These are phyloP conservation scores for Hyalella azteca DNA, from an alignment of 2,888 invertebrate genomes.

Conservation along the genomic window DNA sequence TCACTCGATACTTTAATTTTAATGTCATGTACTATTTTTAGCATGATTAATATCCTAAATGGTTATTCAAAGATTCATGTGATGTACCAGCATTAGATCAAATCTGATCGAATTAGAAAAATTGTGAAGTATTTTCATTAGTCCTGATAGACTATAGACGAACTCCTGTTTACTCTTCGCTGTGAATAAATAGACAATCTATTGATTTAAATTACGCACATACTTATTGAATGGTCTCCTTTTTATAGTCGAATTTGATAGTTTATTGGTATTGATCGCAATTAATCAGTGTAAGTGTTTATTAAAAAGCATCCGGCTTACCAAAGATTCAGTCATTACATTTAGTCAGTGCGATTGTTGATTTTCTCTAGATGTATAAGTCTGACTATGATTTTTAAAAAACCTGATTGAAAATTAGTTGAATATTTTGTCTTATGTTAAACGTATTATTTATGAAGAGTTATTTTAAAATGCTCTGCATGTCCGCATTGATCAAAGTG, in stretches of 20 bases:
- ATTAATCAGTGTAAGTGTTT: slow-evolving; percentile 31
- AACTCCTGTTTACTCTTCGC: not conserved
- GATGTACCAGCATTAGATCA: not conserved
- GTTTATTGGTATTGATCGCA: not conserved
- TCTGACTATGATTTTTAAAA: not conserved
- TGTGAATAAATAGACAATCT: not conserved
- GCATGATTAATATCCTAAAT: too few relatives aligned
- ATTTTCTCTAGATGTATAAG: not conserved
- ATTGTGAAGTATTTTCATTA: not conserved
- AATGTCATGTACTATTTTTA: too few relatives aligned
- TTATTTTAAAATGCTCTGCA: not conserved
- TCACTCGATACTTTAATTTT: too few relatives aligned
- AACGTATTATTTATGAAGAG: not conserved
- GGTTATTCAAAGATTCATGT: not conserved
- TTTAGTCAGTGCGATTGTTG: slow-evolving; percentile 1
- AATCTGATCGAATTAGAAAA: not conserved
- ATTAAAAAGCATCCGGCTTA: not conserved
- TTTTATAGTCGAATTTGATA: not conserved
- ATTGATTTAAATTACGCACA: not conserved
- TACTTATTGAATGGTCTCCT: not conserved
- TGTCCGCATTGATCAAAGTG: not conserved
- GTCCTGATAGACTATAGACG: not conserved
- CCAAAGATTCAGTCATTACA: slow-evolving; percentile 29
- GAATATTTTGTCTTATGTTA: not conserved
- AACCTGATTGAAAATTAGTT: not conserved